Evolutionary conservation across 2,797 vertebrate species (phyloP).

Genomic region (Diceros bicornis): DNA sequence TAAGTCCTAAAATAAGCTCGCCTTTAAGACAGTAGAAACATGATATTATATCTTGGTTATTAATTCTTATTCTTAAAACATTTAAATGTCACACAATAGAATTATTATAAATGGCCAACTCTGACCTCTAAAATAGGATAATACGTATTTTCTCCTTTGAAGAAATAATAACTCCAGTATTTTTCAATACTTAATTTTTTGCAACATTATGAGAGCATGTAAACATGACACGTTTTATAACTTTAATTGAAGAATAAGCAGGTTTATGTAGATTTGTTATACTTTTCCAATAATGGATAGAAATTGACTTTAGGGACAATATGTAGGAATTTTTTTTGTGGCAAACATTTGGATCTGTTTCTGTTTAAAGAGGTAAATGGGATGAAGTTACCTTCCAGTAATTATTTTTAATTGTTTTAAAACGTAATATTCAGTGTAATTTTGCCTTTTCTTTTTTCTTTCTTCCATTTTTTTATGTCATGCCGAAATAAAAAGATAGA

Average conservation of each 20-base stretch:
- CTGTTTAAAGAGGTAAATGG: not conserved
- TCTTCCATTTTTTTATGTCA: not conserved
- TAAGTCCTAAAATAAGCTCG: conserved; percentile 35
- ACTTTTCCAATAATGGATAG: not conserved
- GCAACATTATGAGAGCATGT: not conserved
- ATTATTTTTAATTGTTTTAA: conserved; percentile 66
- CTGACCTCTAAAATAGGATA: not conserved
- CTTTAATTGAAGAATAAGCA: not conserved
- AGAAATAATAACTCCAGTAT: not conserved
- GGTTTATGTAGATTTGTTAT: not conserved
- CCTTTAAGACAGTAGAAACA: not conserved
- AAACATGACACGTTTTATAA: conserved; percentile 42
- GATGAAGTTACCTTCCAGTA: not conserved
- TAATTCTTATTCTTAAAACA: conserved; percentile 34
- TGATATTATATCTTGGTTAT: not conserved
- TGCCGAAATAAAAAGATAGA: conserved; percentile 6
- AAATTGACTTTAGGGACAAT: not conserved
- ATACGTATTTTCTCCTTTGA: not conserved
- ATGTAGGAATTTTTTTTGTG: not conserved
- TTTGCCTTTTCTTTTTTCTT: not conserved
- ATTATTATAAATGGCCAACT: conserved; percentile 12
- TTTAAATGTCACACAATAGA: not conserved
- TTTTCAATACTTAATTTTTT: conserved; percentile 43
- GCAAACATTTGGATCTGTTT: not conserved
- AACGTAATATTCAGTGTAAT: not conserved